These are phyloP conservation scores for Diadegma fenestrale DNA, from an alignment of 2,888 invertebrate genomes.

Conservation along the genomic window DNA sequence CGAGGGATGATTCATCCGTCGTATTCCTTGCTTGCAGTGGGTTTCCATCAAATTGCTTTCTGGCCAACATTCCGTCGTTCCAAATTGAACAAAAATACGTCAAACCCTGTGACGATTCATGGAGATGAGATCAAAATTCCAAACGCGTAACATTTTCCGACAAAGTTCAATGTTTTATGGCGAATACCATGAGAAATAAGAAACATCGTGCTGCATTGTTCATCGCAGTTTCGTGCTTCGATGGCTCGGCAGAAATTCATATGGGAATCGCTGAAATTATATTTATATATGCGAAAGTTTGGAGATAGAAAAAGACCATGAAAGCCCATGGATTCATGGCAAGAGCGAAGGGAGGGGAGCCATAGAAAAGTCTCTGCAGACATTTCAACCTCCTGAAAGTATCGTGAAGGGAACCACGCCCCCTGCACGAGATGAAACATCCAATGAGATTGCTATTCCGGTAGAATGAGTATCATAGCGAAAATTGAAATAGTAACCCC, in stretches of 20 bases:
- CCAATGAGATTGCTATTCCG: constrained; percentile 67
- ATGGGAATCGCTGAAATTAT: neutral
- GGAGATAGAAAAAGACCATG: neutral
- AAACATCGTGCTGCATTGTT: neutral
- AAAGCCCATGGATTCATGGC: neutral
- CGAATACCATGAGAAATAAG: neutral
- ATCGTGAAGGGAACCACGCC: constrained; percentile 63
- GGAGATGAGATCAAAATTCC: neutral
- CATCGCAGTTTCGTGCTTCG: neutral
- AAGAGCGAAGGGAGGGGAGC: constrained; percentile 7
- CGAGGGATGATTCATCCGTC: neutral
- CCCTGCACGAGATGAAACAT: constrained; percentile 19
- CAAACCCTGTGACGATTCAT: neutral
- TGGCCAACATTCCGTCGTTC: neutral
- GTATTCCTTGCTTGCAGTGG: neutral
- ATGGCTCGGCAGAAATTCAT: neutral
- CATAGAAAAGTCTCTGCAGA: constrained; percentile 28
- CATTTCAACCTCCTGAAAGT: constrained; percentile 59
- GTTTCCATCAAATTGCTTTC: neutral
- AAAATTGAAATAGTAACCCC: constrained; percentile 68
- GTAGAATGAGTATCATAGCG: constrained; percentile 38
- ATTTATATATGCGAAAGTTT: constrained; percentile 1
- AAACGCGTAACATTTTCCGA: neutral
- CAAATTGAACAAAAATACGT: neutral
- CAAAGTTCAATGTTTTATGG: neutral